Evolutionary conservation across 2,888 invertebrate genomes (phyloP).

Genomic region (Allygus modestus): DNA sequence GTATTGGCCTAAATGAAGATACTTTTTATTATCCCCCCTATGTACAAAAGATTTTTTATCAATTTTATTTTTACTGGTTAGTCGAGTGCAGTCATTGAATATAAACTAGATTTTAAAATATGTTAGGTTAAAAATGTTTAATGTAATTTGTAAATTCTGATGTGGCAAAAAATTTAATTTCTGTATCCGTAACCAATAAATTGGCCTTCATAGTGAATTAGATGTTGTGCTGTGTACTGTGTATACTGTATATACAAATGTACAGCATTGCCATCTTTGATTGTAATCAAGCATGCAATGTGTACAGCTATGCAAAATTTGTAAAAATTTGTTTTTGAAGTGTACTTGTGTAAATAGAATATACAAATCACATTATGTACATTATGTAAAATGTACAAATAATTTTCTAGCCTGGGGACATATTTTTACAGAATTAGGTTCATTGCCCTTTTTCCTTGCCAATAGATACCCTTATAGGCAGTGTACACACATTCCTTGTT

Average conservation of each 20-base stretch:
- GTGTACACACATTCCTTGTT: not conserved
- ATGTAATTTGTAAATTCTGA: too few relatives aligned
- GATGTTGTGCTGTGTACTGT: conserved; percentile 8
- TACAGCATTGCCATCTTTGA: conserved; percentile 11
- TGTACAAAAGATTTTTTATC: too few relatives aligned
- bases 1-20: too few relatives aligned
- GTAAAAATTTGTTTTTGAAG: not conserved
- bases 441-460: not conserved
- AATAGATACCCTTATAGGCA: not conserved
- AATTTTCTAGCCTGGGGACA: not conserved
- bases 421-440: conserved; percentile 40
- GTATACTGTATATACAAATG: not conserved
- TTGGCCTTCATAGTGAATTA: conserved; percentile 37
- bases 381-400: conserved; percentile 28
- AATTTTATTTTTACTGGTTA: too few relatives aligned
- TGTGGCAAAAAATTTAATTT: conserved; percentile 24
- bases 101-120: too few relatives aligned
- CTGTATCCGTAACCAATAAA: not conserved
- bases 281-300: not conserved
- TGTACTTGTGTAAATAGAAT: conserved; percentile 13
- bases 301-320: not conserved
- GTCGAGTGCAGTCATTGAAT: too few relatives aligned
- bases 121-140: too few relatives aligned
- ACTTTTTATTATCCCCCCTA: too few relatives aligned
- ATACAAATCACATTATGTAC: not conserved